Conservation (phyloP, 2,888 invertebrate species). For the Xestia c-nigrum region DNA sequence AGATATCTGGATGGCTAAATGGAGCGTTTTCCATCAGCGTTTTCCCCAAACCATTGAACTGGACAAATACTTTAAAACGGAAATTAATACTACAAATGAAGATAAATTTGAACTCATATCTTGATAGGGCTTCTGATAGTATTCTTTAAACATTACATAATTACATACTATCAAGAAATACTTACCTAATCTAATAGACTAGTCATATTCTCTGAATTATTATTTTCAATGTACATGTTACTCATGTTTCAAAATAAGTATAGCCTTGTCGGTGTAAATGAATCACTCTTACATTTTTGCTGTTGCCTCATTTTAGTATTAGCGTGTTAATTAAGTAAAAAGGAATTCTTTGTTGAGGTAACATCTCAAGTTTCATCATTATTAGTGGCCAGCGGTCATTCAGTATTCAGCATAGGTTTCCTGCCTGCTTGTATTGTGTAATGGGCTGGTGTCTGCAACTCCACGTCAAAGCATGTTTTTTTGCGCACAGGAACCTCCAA, state of each 20-base stretch:
- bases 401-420: neutral
- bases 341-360: slow-evolving; percentile 53
- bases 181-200: slow-evolving; percentile 8
- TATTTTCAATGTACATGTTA: slow-evolving; percentile 46
- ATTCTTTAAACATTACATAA: slow-evolving; percentile 27
- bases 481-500: no score
- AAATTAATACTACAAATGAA: neutral
- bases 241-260: slow-evolving; percentile 58
- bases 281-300: slow-evolving; percentile 49
- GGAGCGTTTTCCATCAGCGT: neutral
- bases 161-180: slow-evolving; percentile 17
- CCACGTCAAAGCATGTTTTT: no score
- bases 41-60: neutral
- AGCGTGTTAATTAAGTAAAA: slow-evolving; percentile 54
- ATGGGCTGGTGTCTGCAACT: no score
- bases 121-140: slow-evolving; percentile 2
- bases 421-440: neutral
- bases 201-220: slow-evolving; percentile 44
- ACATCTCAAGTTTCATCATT: slow-evolving; percentile 37
- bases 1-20: neutral
- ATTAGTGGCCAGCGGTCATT: neutral
- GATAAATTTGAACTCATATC: neutral
- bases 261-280: slow-evolving; percentile 53
- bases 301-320: slow-evolving; percentile 54
- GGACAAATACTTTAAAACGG: neutral